Base-by-base conservation (phyloP, 2,113 vertebrate genomes). In the Galbula dea region DNA sequence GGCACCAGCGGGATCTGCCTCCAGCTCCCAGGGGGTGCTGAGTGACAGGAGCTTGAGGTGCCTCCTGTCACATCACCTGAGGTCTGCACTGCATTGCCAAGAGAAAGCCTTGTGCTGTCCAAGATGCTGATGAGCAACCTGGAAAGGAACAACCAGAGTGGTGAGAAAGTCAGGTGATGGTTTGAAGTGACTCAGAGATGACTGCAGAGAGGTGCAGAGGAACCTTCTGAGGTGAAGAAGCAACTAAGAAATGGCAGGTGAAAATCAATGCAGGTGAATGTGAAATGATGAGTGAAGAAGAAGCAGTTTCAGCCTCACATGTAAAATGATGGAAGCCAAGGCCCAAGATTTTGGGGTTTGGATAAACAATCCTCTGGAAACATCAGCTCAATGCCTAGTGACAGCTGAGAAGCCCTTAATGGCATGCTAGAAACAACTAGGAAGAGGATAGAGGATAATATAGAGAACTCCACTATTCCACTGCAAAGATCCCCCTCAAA, bases 51-150 rank as follows among this genome's bases (percentile, higher is more conserved):
- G 14, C 61, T 14, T 8, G 67, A 54, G 15, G 13, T 2, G 15
- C 3, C 0, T 2, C 41, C 26, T 11, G 19, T 59, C 58, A 15
- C 8, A 9, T 17, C 52, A 43, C 15, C 20, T 2, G 6, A 29
- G 43, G n/a, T 32, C 58, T 34, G 19, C 7, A 6, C 3, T 1
- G 16, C 11, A 8, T 13, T 37, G 41, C 6, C 8, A 29, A 37
- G 41, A 27, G 29, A 58, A 59, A 74, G 20, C 41, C 41, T 61
- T 2, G 4, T 12, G 36, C 13, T 73, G 10, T 30, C 79, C 36
- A 24, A 45, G 54, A 29, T 15, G 12, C 37, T 61, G 21, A 24
- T 8, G 27, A 61, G 78, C 41, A 29, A 37, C 30, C 52, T 15
- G 26, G 12, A 21, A 52, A 72, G 46, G 26, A 46, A 46, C 34